Evolutionary conservation across 2,888 invertebrate genomes (phyloP).

Genomic region (Hydropsyche betteni): DNA sequence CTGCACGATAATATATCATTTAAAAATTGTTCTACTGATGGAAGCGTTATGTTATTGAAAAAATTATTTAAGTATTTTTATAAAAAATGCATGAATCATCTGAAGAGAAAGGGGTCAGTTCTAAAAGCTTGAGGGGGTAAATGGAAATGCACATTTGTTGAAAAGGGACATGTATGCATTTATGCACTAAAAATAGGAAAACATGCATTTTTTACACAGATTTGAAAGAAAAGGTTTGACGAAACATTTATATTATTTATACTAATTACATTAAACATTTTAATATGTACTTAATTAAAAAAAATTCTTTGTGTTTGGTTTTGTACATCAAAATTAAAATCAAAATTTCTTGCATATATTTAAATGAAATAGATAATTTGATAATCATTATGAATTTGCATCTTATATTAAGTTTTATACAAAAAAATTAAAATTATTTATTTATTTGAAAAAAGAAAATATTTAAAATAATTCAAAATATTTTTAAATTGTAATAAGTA

Average conservation of each 20-base stretch:
- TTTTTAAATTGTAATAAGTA: too few species aligned
- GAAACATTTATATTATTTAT: neutral
- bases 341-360: too few species aligned
- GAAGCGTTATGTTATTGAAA: neutral
- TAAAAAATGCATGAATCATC: conserved; percentile 16
- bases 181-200: neutral
- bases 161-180: neutral
- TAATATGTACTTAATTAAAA: too few species aligned
- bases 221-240: neutral
- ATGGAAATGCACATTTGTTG: neutral
- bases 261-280: too few species aligned
- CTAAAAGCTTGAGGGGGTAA: neutral
- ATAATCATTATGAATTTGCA: too few species aligned
- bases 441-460: too few species aligned
- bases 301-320: too few species aligned
- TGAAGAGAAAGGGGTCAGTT: neutral
- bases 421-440: too few species aligned
- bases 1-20: conserved; percentile 62
- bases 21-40: neutral
- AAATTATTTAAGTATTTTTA: neutral
- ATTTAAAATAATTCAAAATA: too few species aligned
- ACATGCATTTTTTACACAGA: conserved; percentile 11
- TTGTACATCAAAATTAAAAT: too few species aligned
- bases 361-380: too few species aligned
- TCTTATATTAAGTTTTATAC: too few species aligned